These are phyloP conservation scores for Phalacrocorax aristotelis DNA, from an alignment of 2,113 vertebrate genomes.

Conservation along the genomic window DNA sequence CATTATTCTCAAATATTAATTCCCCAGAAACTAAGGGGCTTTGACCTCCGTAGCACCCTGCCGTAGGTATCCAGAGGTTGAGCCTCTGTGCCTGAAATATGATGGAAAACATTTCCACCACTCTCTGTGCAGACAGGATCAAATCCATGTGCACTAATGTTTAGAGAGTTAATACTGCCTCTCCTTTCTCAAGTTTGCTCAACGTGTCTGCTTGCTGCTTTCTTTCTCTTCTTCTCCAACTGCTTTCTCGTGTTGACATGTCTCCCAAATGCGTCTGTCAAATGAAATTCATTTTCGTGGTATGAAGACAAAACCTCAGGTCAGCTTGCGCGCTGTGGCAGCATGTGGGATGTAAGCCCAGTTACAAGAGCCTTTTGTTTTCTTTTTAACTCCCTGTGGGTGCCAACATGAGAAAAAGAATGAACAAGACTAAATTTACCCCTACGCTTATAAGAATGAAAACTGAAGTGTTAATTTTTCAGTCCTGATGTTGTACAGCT, in stretches of 20 bases:
- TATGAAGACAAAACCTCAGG: background rate
- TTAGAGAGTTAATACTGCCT: background rate
- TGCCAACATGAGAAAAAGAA: background rate
- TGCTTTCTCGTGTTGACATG: background rate
- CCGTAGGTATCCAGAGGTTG: background rate
- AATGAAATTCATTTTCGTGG: background rate
- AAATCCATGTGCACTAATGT: background rate
- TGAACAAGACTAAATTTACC: background rate
- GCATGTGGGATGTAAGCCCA: background rate
- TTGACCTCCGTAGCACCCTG: background rate
- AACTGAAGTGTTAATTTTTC: background rate
- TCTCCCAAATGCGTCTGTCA: background rate
- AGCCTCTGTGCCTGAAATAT: background rate
- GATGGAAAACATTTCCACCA: rapidly evolving
- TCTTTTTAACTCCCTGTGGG: background rate
- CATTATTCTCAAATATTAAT: background rate
- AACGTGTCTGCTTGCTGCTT: background rate
- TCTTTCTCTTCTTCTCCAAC: background rate
- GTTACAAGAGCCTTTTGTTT: background rate
- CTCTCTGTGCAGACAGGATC: background rate
- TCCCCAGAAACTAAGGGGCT: background rate
- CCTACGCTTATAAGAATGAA: rapidly evolving
- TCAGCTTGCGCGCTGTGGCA: background rate
- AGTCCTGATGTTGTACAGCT: background rate
- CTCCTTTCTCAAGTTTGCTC: background rate